phyloP scores from a whole-genome alignment of 2,797 vertebrate genomes.

The Fundulus diaphanus region DNA sequence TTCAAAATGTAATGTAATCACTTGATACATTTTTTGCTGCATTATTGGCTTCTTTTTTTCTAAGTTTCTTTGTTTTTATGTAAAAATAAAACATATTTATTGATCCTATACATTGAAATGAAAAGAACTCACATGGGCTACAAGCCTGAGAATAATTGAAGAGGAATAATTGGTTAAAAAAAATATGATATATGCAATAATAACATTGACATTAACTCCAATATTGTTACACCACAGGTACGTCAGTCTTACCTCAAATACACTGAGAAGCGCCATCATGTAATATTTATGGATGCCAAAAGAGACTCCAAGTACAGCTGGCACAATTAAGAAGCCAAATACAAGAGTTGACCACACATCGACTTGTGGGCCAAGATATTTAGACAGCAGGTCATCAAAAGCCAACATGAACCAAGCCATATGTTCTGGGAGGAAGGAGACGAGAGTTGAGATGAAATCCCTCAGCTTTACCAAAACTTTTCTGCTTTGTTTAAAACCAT shows the following conservation, averaged over 20 bases:
- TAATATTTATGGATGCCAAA: conserved; percentile 90
- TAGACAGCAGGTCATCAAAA: conserved; percentile 87
- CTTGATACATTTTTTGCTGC: neutral
- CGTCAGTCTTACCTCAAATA: conserved; percentile 86
- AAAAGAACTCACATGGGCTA: neutral
- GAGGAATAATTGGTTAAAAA: neutral
- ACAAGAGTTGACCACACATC: conserved; percentile 89
- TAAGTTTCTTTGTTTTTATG: neutral
- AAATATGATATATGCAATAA: neutral
- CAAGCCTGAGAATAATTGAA: neutral
- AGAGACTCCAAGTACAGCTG: conserved; percentile 89
- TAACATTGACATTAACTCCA: too few species aligned
- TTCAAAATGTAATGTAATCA: too few species aligned
- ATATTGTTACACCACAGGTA: neutral
- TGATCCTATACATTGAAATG: neutral
- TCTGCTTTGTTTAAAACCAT: conserved; percentile 9
- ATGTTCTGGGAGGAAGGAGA: conserved; percentile 1
- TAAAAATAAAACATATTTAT: neutral
- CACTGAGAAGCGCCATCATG: conserved; percentile 88
- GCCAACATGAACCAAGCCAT: conserved; percentile 76
- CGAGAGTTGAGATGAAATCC: neutral
- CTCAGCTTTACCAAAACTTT: conserved; percentile 10
- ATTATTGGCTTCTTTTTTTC: too few species aligned
- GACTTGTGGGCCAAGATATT: conserved; percentile 86
- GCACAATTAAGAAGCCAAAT: conserved; percentile 90